Evolutionary conservation across 2,888 invertebrate genomes (phyloP).

Genomic region (Serripes groenlandicus): DNA sequence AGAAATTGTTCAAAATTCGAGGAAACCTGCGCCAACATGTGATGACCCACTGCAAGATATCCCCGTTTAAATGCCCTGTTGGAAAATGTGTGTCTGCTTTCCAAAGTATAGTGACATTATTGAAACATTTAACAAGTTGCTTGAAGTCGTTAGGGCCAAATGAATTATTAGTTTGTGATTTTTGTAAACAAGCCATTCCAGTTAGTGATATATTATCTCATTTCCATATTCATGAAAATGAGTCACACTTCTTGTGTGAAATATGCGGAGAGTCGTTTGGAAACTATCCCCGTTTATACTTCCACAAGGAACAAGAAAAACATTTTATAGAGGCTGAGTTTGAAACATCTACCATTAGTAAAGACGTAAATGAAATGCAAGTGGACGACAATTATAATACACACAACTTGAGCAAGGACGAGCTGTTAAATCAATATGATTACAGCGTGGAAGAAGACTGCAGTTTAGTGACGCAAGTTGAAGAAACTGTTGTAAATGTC

Average conservation of each 20-base stretch:
- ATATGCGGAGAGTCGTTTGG: not conserved
- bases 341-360: not conserved
- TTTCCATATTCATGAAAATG: constrained; percentile 26
- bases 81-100: constrained; percentile 1
- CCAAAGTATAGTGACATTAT: not conserved
- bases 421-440: constrained; percentile 15
- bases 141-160: not conserved
- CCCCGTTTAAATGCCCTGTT: constrained; percentile 38
- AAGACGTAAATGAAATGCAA: not conserved
- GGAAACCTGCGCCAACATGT: constrained; percentile 10
- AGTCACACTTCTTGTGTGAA: constrained; percentile 23
- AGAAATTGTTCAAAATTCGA: constrained; percentile 15
- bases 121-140: not conserved
- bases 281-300: constrained; percentile 6
- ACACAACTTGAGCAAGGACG: not conserved
- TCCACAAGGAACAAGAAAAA: constrained; percentile 27
- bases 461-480: too few relatives aligned
- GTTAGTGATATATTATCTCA: not conserved
- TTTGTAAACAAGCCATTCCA: constrained; percentile 8
- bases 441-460: not conserved
- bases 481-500: not conserved
- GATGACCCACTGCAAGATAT: constrained; percentile 19
- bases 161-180: constrained; percentile 2
- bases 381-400: not conserved
- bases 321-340: constrained; percentile 34